These are phyloP conservation scores for Macroramphosus scolopax DNA, from an alignment of 2,797 vertebrate species.

Conservation along the genomic window DNA sequence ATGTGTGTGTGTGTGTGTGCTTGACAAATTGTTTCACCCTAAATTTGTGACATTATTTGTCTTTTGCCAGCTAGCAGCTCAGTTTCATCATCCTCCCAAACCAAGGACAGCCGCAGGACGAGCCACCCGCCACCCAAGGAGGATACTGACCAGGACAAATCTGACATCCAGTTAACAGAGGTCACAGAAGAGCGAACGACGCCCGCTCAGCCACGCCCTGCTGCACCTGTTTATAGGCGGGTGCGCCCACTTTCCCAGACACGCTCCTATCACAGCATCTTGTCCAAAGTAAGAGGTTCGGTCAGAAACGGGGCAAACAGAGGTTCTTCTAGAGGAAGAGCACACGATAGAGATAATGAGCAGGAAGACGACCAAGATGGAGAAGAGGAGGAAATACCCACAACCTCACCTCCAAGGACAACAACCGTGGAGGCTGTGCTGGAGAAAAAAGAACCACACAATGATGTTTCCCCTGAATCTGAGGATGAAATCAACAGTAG, in stretches of 20 bases:
- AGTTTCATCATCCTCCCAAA: slow-evolving; percentile 62
- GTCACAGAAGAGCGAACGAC: slow-evolving; percentile 56
- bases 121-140: slow-evolving; percentile 57
- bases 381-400: slow-evolving; percentile 40
- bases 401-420: slow-evolving; percentile 57
- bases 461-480: slow-evolving; percentile 61
- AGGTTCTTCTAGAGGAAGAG: slow-evolving; percentile 45
- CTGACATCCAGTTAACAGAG: slow-evolving; percentile 68
- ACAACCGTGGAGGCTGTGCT: slow-evolving; percentile 48
- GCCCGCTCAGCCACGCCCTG: slow-evolving; percentile 32
- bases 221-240: slow-evolving; percentile 49
- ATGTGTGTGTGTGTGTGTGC: slow-evolving; percentile 3
- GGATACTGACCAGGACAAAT: slow-evolving; percentile 66
- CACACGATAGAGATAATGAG: slow-evolving; percentile 48
- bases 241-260: slow-evolving; percentile 76
- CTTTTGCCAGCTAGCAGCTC: slow-evolving; percentile 73
- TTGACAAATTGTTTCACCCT: slow-evolving; percentile 11
- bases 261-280: slow-evolving; percentile 78
- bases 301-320: slow-evolving; percentile 51
- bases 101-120: slow-evolving; percentile 50
- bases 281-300: slow-evolving; percentile 76
- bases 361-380: slow-evolving; percentile 17
- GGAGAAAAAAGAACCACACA: slow-evolving; percentile 62
- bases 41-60: slow-evolving; percentile 30
- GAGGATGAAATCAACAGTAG: slow-evolving; percentile 42